Evolutionary conservation across 2,797 vertebrate species (phyloP), one percentile per base, ranked within the genome.

Genomic region (Stomatorhinus walkeri): DNA sequence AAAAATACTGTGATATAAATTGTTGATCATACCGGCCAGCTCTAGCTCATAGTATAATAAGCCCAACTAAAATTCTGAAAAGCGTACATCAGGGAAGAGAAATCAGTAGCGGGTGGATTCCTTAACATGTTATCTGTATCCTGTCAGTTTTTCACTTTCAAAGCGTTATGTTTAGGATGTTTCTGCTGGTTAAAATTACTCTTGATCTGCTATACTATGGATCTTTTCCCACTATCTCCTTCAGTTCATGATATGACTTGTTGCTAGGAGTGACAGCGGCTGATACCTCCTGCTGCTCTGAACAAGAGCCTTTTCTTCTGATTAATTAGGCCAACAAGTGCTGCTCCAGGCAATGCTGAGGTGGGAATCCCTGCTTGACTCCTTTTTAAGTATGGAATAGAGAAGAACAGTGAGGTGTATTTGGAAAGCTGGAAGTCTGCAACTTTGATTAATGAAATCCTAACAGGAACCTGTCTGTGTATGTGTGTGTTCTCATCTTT

Each of bases 21-120:
- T 52, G 12, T 52, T 52, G 51, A 14, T 52, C 51, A 52, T 52
- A 52, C 49, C 49, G 0, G 0, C 49, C 49, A 51, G 12, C 49
- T 51, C 12, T 51, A 51, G 14, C 51, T 52, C 51, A 14, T 52
- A 16, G 51, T 16, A 52, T 52, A 92, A 68, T 68, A 68, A 9
- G 32, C 61, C 24, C 61, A 4, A 68, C 9, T n/a, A 68, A 68
- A 68, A 40, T 76, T 36, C 32, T 40, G 68, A 76, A 76, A 76
- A 40, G 56, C 56, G 22, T 8, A 59, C 7, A 22, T 36, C 14
- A 76, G 32, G 68, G 10, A 24, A 3, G 22, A 10, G 22, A 64
- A 94, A 95, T 96, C 96, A 95, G 94, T 94, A 94, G 95, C 95
- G 5, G 68, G 32, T 76, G 28, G 28, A 76, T 36, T 32, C 68